phyloP scores from a whole-genome alignment of 1,140 invertebrate genomes.

The Tetraneura akinire region DNA sequence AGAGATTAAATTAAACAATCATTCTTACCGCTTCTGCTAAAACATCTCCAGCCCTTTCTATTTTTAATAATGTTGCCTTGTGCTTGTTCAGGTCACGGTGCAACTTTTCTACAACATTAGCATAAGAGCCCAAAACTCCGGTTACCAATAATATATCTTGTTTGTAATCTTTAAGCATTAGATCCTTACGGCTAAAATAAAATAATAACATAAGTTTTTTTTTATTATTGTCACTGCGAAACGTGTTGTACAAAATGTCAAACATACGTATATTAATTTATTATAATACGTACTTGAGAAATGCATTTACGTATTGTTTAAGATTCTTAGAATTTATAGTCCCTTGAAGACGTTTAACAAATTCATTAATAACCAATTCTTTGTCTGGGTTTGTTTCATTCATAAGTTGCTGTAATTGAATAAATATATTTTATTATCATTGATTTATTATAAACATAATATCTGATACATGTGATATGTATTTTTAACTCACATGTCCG shows the following conservation, averaged over 20 bases:
- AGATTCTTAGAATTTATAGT: constrained; percentile 84
- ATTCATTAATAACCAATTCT: constrained; percentile 76
- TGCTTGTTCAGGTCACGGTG: constrained; percentile 77
- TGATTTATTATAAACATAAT: neutral
- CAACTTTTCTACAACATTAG: constrained; percentile 74
- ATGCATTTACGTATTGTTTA: constrained; percentile 78
- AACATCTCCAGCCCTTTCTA: constrained; percentile 79
- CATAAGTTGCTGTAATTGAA: constrained; percentile 63
- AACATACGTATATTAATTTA: neutral
- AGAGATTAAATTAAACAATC: too few species aligned
- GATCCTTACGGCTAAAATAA: constrained; percentile 67
- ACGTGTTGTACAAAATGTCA: too few species aligned
- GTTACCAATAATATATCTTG: constrained; percentile 80
- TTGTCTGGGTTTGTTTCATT: constrained; percentile 67
- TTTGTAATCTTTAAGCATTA: constrained; percentile 70
- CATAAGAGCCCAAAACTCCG: constrained; percentile 78
- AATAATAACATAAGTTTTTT: constrained; percentile 32
- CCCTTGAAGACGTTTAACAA: constrained; percentile 74
- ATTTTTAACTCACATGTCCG: constrained; percentile 74
- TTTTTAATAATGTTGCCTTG: constrained; percentile 78
- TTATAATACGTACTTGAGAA: constrained; percentile 74
- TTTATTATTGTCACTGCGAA: neutral
- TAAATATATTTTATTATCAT: too few species aligned
- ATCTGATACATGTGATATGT: neutral
- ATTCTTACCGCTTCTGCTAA: constrained; percentile 73